phyloP scores from a whole-genome alignment of 2,797 vertebrate species.

The Scolopax bukidnonensis region DNA sequence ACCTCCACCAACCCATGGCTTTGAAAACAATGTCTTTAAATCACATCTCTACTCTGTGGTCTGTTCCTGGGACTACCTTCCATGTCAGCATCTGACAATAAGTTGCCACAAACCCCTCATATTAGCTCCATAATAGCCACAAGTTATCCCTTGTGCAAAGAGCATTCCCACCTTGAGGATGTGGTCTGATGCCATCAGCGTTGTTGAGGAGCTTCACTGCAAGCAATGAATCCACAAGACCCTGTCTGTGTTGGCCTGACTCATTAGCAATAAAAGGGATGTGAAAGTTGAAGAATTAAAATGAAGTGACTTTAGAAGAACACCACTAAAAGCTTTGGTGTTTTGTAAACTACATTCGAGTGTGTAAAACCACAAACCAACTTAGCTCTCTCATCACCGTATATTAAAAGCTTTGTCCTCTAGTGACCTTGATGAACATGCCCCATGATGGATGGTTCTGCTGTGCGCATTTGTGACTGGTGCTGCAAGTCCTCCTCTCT shows the following conservation, averaged over 20 bases:
- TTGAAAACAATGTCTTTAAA: not conserved
- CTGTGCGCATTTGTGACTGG: not conserved
- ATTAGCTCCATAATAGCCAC: not conserved
- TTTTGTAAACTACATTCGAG: not conserved
- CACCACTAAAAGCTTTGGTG: not conserved
- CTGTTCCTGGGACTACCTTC: not conserved
- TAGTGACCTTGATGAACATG: not conserved
- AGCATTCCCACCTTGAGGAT: not conserved
- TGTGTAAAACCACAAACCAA: not conserved
- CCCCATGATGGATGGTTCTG: not conserved
- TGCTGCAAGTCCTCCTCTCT: not conserved
- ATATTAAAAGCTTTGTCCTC: constrained; percentile 15
- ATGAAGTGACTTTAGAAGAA: not conserved
- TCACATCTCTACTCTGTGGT: not conserved
- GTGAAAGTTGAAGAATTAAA: not conserved
- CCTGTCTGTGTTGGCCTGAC: not conserved
- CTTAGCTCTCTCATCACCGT: not conserved
- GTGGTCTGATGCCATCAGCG: not conserved
- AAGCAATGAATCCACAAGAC: not conserved
- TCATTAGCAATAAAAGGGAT: not conserved
- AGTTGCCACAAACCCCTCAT: not conserved
- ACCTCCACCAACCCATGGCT: not conserved
- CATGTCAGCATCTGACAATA: not conserved
- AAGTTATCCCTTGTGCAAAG: not conserved
- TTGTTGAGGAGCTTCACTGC: not conserved